Base-by-base conservation (phyloP, 2,113 vertebrate genomes). In the Pedionomus torquatus region DNA sequence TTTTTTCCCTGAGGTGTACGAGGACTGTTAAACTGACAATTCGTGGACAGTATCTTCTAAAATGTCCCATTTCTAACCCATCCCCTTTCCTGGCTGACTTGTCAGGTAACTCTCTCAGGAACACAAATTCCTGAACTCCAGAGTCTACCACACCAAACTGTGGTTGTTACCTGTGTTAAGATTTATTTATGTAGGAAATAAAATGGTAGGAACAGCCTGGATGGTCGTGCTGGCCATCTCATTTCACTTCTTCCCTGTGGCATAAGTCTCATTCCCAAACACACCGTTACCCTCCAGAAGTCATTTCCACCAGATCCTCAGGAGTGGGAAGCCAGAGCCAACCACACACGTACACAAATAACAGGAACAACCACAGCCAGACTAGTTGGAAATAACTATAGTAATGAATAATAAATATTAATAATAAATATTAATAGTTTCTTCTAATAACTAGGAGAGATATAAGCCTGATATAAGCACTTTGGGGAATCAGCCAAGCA, bases 211-310 rank as follows among this genome's bases (percentile, higher is more conserved):
- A 90, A 86, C 30, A 66, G 60, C 48, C 48, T 86, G 58, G 23
- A 88, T 83, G 60, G 54, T 77, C 4, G 3, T 35, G 54, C 41
- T 35, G 58, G 41, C 83, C 58, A 88, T 44, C 26, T 90, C 41
- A 76, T 81, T 86, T 85, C 19, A 92, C 89, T 77, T 93, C 71
- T 94, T 91, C 66, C 55, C 76, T 46, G 48, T 86, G 64, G 23
- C 35, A 12, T 80, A 76, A 79, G 20, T 80, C 33, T 93, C 37
- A 54, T 83, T 95, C 69, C 52, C 11, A 69, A 95, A 72, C 30
- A 93, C 37, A 85, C 85, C 9, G 0, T 91, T 90, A 69, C 70
- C 37, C 66, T 74, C 58, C 86, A 75, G 54, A 96, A 80, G 30
- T 77, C 25, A 63, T 70, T 91, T 93, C 70, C 44, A 77, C 7